A percentile compares a stretch with the other conserved stretches of the same genome.
Conservation (phyloP, 2,888 invertebrate species). For the Isoperla grammatica region DNA sequence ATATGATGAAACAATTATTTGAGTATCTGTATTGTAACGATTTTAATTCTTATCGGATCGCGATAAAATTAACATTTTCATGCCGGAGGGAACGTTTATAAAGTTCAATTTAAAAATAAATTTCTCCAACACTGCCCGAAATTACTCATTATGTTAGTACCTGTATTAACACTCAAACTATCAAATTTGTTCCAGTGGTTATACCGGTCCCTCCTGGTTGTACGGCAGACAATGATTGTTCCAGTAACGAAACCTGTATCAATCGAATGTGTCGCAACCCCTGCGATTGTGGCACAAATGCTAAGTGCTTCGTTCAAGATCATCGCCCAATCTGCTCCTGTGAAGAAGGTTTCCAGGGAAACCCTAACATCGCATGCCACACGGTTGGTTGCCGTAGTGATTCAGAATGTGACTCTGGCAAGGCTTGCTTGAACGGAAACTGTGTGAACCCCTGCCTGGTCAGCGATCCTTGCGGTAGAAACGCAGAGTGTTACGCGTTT, state of each 20-base stretch:
- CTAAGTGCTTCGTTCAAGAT: constrained; percentile 72
- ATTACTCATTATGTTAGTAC: no score
- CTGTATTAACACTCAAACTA: no score
- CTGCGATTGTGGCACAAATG: constrained; percentile 80
- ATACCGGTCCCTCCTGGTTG: constrained; percentile 63
- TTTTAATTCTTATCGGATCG: no score
- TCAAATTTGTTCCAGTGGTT: constrained; percentile 43
- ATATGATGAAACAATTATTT: no score
- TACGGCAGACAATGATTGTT: constrained; percentile 71
- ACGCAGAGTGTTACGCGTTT: constrained; percentile 73
- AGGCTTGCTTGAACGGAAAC: constrained; percentile 78
- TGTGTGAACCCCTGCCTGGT: constrained; percentile 82
- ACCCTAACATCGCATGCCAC: constrained; percentile 75
- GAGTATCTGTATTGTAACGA: no score
- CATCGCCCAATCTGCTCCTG: constrained; percentile 86
- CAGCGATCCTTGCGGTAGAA: constrained; percentile 71
- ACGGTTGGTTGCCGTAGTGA: constrained; percentile 74
- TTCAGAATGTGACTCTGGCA: constrained; percentile 75
- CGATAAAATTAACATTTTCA: no score
- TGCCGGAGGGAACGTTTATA: no score
- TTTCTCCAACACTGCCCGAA: no score
- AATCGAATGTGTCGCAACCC: constrained; percentile 82
- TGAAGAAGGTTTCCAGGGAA: constrained; percentile 75
- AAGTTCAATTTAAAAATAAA: no score
- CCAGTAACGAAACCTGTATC: constrained; percentile 72